Evolutionary conservation across 2,113 vertebrate genomes (phyloP).

Genomic region (Rhegmatorhina hoffmannsi): DNA sequence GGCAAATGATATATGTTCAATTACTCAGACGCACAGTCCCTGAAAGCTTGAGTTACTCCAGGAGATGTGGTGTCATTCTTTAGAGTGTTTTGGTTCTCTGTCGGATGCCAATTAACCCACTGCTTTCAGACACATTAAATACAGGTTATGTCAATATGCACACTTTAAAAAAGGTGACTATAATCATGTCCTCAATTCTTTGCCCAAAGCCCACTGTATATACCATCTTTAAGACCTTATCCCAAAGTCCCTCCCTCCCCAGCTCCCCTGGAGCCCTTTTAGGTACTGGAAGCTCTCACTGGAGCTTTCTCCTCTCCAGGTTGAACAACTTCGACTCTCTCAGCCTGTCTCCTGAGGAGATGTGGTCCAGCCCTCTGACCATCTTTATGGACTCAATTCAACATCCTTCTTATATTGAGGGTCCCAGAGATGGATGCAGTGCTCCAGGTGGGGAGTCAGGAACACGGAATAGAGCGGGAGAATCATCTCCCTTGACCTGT

Average conservation of each 20-base stretch:
- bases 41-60: slow-evolving; percentile 7
- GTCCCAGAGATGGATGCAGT: neutral
- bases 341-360: neutral
- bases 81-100: neutral
- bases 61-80: neutral
- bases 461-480: neutral
- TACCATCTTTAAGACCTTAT: neutral
- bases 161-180: neutral
- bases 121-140: neutral
- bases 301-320: neutral
- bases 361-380: neutral
- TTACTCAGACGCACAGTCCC: neutral
- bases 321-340: neutral
- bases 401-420: neutral
- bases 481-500: neutral
- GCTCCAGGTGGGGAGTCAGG: neutral
- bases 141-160: neutral
- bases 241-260: neutral
- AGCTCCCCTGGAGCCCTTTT: neutral
- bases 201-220: neutral
- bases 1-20: slow-evolving; percentile 28
- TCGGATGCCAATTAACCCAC: neutral
- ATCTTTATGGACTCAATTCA: neutral
- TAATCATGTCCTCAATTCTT: neutral
- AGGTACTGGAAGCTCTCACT: neutral